phyloP scores from a whole-genome alignment of 2,113 vertebrate species.

The Serinus canaria region DNA sequence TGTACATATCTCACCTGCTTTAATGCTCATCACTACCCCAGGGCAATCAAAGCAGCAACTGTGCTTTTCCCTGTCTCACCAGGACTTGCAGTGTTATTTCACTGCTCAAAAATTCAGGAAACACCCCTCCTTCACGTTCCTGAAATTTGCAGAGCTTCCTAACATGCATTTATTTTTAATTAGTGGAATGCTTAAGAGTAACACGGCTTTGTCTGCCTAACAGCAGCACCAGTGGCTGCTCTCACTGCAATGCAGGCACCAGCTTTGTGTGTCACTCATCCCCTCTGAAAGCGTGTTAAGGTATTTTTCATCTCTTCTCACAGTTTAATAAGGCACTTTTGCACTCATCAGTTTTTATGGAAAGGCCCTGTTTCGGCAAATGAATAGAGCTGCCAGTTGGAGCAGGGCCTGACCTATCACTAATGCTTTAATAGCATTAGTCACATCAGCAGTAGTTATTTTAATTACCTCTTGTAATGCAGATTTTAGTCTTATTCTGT shows the following conservation, averaged over 20 bases:
- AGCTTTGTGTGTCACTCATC: background rate
- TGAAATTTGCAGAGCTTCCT: background rate
- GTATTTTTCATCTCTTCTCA: background rate
- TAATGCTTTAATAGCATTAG: background rate
- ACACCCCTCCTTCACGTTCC: background rate
- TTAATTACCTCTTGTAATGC: background rate
- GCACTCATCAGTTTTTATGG: background rate
- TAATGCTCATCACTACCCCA: background rate
- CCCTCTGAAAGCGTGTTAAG: background rate
- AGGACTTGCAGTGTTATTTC: background rate
- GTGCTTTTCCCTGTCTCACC: background rate
- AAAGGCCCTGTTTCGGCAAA: fast-evolving
- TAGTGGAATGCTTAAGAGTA: background rate
- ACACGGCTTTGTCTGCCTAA: background rate
- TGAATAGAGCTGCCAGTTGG: background rate
- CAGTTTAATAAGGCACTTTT: background rate
- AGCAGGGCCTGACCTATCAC: background rate
- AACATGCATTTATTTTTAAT: background rate
- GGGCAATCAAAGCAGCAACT: constrained; percentile 12
- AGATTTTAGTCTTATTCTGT: background rate
- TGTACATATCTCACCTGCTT: background rate
- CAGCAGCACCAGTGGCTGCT: background rate
- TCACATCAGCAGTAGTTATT: background rate
- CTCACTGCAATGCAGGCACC: background rate
- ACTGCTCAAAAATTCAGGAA: background rate